phyloP scores from a whole-genome alignment of 1,140 invertebrate genomes.

The Tetramorium simillimum region DNA sequence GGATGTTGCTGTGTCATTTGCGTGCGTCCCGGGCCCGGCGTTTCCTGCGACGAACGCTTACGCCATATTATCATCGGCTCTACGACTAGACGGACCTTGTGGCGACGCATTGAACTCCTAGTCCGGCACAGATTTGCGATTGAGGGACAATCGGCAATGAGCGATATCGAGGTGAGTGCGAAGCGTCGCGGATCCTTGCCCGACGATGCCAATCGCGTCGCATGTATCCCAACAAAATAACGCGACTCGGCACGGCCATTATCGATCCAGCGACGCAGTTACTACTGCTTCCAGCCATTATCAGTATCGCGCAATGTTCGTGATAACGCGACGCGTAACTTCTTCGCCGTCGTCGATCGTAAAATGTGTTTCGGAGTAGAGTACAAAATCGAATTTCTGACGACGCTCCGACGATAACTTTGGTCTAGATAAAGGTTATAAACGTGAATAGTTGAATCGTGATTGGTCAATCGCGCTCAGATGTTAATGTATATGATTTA shows the following conservation, averaged over 20 bases:
- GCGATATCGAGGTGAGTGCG: constrained; percentile 75
- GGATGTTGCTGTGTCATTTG: constrained; percentile 31
- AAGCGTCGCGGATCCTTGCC: background rate
- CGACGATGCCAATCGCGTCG: background rate
- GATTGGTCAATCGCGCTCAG: background rate
- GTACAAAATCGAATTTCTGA: background rate
- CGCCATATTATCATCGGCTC: constrained; percentile 29
- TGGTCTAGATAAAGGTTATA: constrained; percentile 5
- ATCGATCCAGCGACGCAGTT: constrained; percentile 70
- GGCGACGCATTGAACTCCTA: background rate
- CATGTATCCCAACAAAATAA: constrained; percentile 28
- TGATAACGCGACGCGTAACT: background rate
- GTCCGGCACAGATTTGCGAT: background rate
- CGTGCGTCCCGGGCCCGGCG: background rate
- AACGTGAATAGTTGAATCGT: background rate
- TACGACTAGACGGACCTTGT: background rate
- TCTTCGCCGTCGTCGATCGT: background rate
- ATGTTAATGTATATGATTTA: background rate
- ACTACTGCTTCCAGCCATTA: background rate
- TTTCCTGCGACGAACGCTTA: constrained; percentile 15
- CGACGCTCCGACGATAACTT: background rate
- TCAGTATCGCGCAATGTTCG: background rate
- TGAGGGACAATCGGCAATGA: constrained; percentile 60
- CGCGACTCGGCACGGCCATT: constrained; percentile 59
- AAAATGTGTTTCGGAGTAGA: background rate